phyloP scores from a whole-genome alignment of 2,888 invertebrate species.

The Microctonus hyperodae region DNA sequence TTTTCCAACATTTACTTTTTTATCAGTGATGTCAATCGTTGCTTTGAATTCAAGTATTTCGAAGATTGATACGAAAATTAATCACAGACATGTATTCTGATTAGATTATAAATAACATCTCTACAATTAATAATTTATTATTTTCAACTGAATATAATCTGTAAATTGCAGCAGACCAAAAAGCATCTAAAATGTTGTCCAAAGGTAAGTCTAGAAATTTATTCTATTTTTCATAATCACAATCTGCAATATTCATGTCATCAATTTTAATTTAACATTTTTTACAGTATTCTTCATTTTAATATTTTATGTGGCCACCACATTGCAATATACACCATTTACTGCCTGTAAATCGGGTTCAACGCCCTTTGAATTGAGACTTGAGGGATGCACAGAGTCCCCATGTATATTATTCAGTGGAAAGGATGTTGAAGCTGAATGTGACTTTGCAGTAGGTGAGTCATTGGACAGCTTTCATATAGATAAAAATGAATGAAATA shows the following conservation, averaged over 20 bases:
- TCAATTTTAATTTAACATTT: background rate
- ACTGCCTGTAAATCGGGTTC: constrained; percentile 34
- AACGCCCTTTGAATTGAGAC: constrained; percentile 36
- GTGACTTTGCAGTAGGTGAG: constrained; percentile 47
- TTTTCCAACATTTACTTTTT: too few species aligned
- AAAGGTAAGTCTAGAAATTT: too few species aligned
- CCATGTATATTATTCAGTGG: constrained; percentile 46
- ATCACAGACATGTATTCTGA: too few species aligned
- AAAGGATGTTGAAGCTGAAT: constrained; percentile 32
- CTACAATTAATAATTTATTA: too few species aligned
- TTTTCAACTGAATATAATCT: too few species aligned
- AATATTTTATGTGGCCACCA: constrained; percentile 38
- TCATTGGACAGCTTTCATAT: constrained; percentile 20
- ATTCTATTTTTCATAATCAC: too few species aligned
- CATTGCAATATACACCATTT: constrained; percentile 32
- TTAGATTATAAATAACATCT: too few species aligned
- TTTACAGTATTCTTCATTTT: constrained; percentile 43
- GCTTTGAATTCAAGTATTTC: too few species aligned
- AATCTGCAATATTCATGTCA: background rate
- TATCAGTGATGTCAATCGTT: too few species aligned
- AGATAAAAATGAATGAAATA: background rate
- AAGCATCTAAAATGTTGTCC: too few species aligned
- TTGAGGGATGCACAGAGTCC: constrained; percentile 40
- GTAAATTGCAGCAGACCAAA: too few species aligned
- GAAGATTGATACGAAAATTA: too few species aligned